Conservation (phyloP, 2,888 invertebrate genomes). For the Cataglyphis livida region DNA sequence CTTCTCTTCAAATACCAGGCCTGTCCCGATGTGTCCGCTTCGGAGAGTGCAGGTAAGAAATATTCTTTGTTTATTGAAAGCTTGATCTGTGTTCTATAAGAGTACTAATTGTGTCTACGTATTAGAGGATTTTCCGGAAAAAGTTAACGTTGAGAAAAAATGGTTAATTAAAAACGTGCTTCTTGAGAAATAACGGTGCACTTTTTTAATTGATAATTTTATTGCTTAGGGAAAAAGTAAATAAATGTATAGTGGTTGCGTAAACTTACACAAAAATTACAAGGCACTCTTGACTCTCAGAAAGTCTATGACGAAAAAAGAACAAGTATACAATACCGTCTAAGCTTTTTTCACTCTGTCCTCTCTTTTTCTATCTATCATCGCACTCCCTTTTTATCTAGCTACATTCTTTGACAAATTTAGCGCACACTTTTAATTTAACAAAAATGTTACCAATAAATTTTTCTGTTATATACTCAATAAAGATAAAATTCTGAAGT, state of each 20-base stretch:
- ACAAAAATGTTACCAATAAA: not conserved
- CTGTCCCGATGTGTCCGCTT: constrained; percentile 95
- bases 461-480: not conserved
- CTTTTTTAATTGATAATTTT: not conserved
- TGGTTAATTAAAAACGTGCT: not conserved
- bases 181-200: not conserved
- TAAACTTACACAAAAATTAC: not conserved
- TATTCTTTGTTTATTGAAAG: not conserved
- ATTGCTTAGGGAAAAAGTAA: not conserved
- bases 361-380: not conserved
- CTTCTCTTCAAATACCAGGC: constrained; percentile 96
- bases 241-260: not conserved
- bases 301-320: not conserved
- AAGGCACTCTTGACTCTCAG: not conserved
- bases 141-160: not conserved
- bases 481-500: not conserved
- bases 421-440: not conserved
- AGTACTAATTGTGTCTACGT: not conserved
- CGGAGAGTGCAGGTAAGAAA: constrained; percentile 94
- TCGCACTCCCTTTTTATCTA: not conserved
- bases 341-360: not conserved
- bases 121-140: not conserved
- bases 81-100: not conserved
- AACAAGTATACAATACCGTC: not conserved
- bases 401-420: constrained; percentile 14